phyloP scores from a whole-genome alignment of 2,797 vertebrate species.

The Sebastes iracundus region DNA sequence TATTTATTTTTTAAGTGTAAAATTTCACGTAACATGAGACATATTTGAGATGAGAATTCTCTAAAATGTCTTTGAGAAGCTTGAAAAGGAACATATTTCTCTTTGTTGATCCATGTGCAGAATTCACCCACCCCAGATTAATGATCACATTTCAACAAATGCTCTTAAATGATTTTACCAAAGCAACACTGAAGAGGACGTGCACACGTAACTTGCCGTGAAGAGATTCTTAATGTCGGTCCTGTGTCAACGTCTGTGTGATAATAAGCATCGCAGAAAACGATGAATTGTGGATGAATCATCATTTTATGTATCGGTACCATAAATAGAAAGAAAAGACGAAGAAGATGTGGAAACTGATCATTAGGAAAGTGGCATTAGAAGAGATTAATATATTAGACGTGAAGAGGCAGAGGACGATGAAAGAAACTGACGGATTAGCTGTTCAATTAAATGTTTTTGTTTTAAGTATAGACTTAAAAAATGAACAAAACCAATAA shows the following conservation, averaged over 20 bases:
- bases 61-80: background rate
- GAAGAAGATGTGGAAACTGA: background rate
- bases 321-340: background rate
- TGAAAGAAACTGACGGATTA: background rate
- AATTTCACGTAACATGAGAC: too few relatives aligned
- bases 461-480: background rate
- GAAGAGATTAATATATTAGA: background rate
- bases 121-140: background rate
- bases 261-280: background rate
- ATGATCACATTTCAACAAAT: background rate
- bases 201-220: background rate
- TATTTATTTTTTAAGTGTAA: too few relatives aligned
- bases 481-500: background rate
- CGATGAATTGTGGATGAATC: background rate
- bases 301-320: background rate
- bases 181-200: background rate
- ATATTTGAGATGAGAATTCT: too few relatives aligned
- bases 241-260: background rate
- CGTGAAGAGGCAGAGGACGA: background rate
- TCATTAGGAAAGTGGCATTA: background rate
- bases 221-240: background rate
- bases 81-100: background rate
- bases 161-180: background rate
- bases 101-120: background rate
- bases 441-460: background rate